These are phyloP conservation scores for Stomorhina lunata DNA, from an alignment of 2,888 invertebrate species.

Conservation along the genomic window DNA sequence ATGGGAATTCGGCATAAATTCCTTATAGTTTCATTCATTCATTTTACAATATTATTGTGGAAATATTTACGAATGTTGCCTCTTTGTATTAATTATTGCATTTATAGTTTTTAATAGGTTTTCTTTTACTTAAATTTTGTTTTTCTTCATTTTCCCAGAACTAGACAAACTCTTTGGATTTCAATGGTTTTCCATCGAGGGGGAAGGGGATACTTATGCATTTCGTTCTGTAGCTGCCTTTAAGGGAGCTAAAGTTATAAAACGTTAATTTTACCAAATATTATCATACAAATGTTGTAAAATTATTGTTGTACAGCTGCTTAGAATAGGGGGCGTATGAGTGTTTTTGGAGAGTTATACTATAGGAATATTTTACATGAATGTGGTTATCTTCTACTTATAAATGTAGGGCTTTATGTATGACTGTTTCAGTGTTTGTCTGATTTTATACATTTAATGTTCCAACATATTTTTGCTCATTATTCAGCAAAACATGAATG, in stretches of 20 bases:
- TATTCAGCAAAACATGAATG: conserved; percentile 56
- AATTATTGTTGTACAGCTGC: neutral
- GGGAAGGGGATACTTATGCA: neutral
- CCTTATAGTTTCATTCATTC: too few species aligned
- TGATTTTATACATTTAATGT: conserved; percentile 28
- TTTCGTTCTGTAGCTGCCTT: neutral
- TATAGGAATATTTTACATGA: neutral
- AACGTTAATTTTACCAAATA: conserved; percentile 52
- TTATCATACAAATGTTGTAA: conserved; percentile 41
- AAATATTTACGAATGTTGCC: neutral
- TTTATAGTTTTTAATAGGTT: conserved; percentile 29
- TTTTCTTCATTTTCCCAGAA: neutral
- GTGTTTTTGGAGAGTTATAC: too few species aligned
- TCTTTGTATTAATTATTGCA: conserved; percentile 50
- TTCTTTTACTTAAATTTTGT: neutral
- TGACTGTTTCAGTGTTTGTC: neutral
- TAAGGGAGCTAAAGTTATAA: neutral
- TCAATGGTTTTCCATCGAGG: neutral
- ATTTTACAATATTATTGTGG: neutral
- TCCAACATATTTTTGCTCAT: conserved; percentile 58
- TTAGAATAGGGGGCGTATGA: neutral
- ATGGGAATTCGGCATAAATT: neutral
- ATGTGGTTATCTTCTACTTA: conserved; percentile 36
- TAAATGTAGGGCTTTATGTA: neutral
- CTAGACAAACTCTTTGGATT: neutral